Base-by-base conservation (phyloP, 1,140 invertebrate genomes). In the Akabosia matsudoensis region DNA sequence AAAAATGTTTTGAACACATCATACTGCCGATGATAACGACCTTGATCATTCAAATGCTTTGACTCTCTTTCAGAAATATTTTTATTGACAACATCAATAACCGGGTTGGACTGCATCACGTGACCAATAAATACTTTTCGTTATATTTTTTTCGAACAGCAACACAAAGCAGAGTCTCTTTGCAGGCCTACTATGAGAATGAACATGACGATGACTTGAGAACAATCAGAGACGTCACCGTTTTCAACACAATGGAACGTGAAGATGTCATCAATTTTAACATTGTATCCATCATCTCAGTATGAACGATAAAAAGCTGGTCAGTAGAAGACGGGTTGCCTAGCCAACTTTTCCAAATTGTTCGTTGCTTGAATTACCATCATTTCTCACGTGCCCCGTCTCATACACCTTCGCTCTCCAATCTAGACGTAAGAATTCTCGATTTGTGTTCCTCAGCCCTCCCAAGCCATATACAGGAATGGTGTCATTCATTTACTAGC, bases 241-340 rank as follows among this genome's bases (percentile, higher is more conserved):
- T 45, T 18, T 10, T 18, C 37, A 45, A 45, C 37, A 45, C 37
- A 45, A 18, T 45, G 37, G 37, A 7, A 45, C 7, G 18, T 10
- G 7, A 45, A 45, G 37, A 45, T 45, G 37, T 45, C 37, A 45
- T 45, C 37, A 45, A 10, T 45, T 14, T 37, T 24, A 28, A 71
- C 70, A 71, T 34, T 33, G n/a, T n/a, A n/a, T 33, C 34, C 34
- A 28, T 22, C 70, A 33, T 71, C 22, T 31, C 70, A n/a, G n/a
- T n/a, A n/a, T n/a, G n/a, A n/a, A n/a, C 16, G 34, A 33, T 33
- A 33, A 22, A 31, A 33, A 33, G 26, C 10, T 71, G 34, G 28
- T 31, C 67, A 26, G n/a, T n/a, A n/a, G n/a, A n/a, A n/a, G n/a
- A n/a, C n/a, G n/a, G n/a, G n/a, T n/a, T n/a, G n/a, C n/a, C n/a